phyloP scores from a whole-genome alignment of 2,113 vertebrate genomes.

The Canis aureus region DNA sequence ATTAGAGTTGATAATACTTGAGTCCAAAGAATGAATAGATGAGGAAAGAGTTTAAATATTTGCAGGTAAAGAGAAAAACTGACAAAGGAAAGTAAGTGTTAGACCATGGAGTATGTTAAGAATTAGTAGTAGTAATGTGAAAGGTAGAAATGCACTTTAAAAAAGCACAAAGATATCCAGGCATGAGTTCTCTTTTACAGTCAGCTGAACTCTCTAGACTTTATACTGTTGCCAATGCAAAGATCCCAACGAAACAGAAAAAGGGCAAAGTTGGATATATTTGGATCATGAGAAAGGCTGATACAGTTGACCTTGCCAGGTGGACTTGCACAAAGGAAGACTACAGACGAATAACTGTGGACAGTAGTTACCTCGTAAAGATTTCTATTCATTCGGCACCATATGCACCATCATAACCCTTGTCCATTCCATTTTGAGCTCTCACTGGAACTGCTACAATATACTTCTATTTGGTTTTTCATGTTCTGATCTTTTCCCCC shows the following conservation, averaged over 20 bases:
- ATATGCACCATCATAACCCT: not conserved
- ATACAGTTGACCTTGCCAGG: not conserved
- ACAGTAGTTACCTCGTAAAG: not conserved
- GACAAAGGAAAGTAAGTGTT: not conserved
- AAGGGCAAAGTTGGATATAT: too few species aligned
- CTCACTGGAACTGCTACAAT: not conserved
- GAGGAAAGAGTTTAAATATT: not conserved
- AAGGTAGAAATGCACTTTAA: not conserved
- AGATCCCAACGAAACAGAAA: not conserved
- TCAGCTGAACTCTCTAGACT: not conserved
- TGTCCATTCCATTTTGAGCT: not conserved
- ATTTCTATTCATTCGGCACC: not conserved
- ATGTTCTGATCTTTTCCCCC: not conserved
- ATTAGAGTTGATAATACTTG: not conserved
- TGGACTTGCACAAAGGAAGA: not conserved
- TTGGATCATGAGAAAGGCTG: not conserved
- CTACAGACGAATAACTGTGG: not conserved
- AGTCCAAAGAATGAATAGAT: not conserved
- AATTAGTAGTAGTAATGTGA: not conserved
- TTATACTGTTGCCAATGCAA: not conserved
- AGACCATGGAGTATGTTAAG: accelerated
- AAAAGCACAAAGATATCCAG: not conserved
- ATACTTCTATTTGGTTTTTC: not conserved
- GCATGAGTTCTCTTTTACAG: not conserved
- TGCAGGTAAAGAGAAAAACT: not conserved